Conservation (phyloP, 2,888 invertebrate species). For the Drosophila incognita region DNA sequence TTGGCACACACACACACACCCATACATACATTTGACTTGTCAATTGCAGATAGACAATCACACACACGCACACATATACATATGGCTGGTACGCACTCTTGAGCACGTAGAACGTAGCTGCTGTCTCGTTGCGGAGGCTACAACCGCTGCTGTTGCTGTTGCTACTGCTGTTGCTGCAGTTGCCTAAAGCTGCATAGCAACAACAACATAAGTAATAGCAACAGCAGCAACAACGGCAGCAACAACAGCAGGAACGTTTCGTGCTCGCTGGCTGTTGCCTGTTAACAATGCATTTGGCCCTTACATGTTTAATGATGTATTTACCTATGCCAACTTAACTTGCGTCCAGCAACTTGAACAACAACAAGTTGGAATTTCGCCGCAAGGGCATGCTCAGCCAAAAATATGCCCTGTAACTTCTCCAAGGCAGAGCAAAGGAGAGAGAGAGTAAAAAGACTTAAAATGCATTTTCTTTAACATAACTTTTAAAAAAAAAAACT, state of each 20-base stretch:
- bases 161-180: conserved; percentile 4
- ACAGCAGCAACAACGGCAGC: conserved; percentile 25
- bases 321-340: conserved; percentile 78
- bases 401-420: background rate
- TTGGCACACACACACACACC: conserved; percentile 40
- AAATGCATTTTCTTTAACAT: background rate
- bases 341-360: conserved; percentile 18
- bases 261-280: conserved; percentile 63
- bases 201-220: conserved; percentile 2
- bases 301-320: conserved; percentile 79
- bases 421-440: background rate
- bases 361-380: conserved; percentile 8
- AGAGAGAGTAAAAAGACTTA: background rate
- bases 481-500: background rate
- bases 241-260: conserved; percentile 40
- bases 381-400: background rate
- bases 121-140: conserved; percentile 9
- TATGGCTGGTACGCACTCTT: conserved; percentile 61
- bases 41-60: conserved; percentile 49
- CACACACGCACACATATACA: conserved; percentile 18
- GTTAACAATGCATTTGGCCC: conserved; percentile 74
- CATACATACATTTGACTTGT: conserved; percentile 48
- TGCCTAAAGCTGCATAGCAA: conserved; percentile 26
- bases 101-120: conserved; percentile 66
- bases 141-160: conserved; percentile 5